Evolutionary conservation across 2,113 vertebrate species (phyloP).

Genomic region (Lichenostomus cassidix): DNA sequence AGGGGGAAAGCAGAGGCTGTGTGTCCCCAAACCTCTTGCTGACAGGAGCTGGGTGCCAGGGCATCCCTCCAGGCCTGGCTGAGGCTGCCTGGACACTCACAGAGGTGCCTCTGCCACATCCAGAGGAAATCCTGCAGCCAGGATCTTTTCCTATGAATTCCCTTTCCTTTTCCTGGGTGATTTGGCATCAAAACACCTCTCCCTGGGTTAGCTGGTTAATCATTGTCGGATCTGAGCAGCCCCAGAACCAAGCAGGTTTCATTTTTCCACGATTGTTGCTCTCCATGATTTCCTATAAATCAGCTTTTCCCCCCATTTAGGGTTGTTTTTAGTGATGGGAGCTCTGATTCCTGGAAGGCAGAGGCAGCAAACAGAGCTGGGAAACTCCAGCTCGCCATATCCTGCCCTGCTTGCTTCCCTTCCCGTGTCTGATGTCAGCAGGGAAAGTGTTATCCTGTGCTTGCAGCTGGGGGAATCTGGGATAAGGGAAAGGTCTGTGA

Average conservation of each 20-base stretch:
- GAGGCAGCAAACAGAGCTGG: neutral
- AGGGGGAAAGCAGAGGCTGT: neutral
- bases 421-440: neutral
- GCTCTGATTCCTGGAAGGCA: neutral
- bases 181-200: fast-evolving
- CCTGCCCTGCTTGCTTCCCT: neutral
- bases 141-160: neutral
- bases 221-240: neutral
- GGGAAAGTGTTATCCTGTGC: neutral
- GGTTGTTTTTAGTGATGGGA: neutral
- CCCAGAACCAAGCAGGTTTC: neutral
- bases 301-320: fast-evolving
- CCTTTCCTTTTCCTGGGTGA: neutral
- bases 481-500: neutral
- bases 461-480: neutral
- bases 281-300: neutral
- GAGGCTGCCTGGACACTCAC: fast-evolving
- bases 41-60: fast-evolving
- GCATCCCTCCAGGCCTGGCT: neutral
- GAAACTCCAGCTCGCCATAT: neutral
- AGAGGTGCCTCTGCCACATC: neutral
- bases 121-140: neutral
- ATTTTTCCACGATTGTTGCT: neutral
- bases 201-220: neutral
- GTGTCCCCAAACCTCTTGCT: fast-evolving